Evolutionary conservation across 2,797 vertebrate genomes (phyloP), one percentile per base, ranked within the genome.

Genomic region (Petrocephalus sullivani): DNA sequence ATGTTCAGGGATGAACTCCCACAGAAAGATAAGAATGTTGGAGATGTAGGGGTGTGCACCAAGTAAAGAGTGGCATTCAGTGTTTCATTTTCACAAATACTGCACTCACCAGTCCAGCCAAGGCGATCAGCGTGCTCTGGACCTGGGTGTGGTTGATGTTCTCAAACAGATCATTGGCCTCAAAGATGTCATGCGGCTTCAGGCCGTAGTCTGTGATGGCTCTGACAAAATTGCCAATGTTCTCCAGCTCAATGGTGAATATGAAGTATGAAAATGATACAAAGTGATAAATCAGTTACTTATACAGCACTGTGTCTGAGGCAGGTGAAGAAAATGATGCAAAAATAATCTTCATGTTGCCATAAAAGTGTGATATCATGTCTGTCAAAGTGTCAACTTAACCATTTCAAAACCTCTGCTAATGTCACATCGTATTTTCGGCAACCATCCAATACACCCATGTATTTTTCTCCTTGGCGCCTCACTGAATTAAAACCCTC

Each of bases 121-220:
- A 94, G 16, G 97, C 91, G 87, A 99, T 96, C 89, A 99, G 97
- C 0, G 98, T 97, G 84, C 95, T 95, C 93, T 99, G 98, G 87
- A 99, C 98, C 92, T 99, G 98, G 4, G 98, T 99, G 92, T 98
- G 93, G 95, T 98, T 99, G 91, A 94, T 94, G 60, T 98, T 99
- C 94, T 99, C 98, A 89, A 98, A 99, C 91, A 99, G 95, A 90
- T 99, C 98, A 0, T 98, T 99, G 94, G 98, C 98, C 90, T 99
- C 98, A 0, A 99, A 99, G 93, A 97, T 94, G 94, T 99, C 98
- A 0, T 98, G 96, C n/a, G 95, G 96, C 93, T 92, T 97, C 93
- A 99, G 93, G 64, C 98, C 98, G 0, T 97, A 99, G 7, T 95
- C 96, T 0, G 96, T 97, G 93, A 98, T 97, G 86, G 95, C 97